Percentiles rank a stretch among this genome's conserved stretches.
These are phyloP conservation scores for Corynorhinus townsendii DNA, from an alignment of 2,113 vertebrate species.

Conservation along the genomic window DNA sequence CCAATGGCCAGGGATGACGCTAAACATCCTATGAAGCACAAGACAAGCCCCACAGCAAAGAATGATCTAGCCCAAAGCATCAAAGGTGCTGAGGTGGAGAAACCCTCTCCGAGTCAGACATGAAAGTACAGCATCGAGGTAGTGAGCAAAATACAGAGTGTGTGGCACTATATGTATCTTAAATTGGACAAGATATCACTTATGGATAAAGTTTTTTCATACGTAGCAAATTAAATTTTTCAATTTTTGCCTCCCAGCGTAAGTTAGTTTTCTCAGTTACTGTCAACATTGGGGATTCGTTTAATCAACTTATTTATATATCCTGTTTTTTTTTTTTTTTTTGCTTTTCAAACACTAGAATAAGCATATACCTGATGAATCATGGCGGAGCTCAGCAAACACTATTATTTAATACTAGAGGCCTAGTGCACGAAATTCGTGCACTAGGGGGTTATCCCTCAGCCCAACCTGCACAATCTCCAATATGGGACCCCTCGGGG, in stretches of 20 bases:
- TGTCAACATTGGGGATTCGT: neutral
- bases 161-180: neutral
- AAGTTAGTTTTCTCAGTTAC: neutral
- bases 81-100: neutral
- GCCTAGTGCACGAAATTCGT: too few relatives aligned
- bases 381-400: neutral
- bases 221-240: neutral
- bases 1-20: neutral
- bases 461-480: too few relatives aligned
- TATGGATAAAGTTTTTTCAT: neutral
- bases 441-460: too few relatives aligned
- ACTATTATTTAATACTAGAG: neutral
- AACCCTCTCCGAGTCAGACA: neutral
- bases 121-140: neutral
- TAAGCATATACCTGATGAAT: neutral
- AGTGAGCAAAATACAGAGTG: neutral
- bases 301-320: neutral
- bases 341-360: neutral
- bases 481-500: too few relatives aligned
- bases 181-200: neutral
- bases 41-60: neutral
- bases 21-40: neutral
- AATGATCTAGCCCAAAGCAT: neutral
- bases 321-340: neutral
- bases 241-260: neutral